phyloP scores from a whole-genome alignment of 2,113 vertebrate species.

The Ceratotherium simum region DNA sequence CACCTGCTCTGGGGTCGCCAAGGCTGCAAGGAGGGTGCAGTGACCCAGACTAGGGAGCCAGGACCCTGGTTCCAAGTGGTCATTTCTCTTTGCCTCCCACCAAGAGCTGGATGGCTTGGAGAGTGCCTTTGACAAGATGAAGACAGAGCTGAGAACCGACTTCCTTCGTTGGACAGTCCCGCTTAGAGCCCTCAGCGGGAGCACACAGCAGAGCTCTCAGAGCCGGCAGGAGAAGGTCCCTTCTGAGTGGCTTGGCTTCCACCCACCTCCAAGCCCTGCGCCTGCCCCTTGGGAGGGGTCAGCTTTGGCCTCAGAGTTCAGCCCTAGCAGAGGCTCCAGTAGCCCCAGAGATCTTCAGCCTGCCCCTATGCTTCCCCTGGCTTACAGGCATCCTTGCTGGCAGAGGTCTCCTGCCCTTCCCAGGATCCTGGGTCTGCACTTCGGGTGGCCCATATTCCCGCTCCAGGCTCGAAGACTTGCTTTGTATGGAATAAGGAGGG shows the following conservation, averaged over 20 bases:
- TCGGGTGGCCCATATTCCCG: background rate
- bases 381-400: background rate
- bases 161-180: background rate
- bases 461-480: background rate
- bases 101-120: background rate
- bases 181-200: background rate
- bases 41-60: background rate
- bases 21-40: background rate
- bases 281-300: constrained; percentile 72
- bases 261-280: background rate
- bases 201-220: background rate
- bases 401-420: background rate
- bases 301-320: constrained; percentile 8
- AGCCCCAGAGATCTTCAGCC: background rate
- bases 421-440: background rate
- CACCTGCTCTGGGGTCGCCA: constrained; percentile 65
- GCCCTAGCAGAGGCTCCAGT: background rate
- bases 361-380: background rate
- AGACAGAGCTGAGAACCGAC: background rate
- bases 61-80: background rate
- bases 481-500: background rate
- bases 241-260: constrained; percentile 31
- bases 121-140: background rate
- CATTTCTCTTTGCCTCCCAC: constrained; percentile 50
- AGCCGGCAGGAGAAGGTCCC: background rate